Base-by-base conservation (phyloP, 1,140 invertebrate genomes). In the Aethina tumida region DNA sequence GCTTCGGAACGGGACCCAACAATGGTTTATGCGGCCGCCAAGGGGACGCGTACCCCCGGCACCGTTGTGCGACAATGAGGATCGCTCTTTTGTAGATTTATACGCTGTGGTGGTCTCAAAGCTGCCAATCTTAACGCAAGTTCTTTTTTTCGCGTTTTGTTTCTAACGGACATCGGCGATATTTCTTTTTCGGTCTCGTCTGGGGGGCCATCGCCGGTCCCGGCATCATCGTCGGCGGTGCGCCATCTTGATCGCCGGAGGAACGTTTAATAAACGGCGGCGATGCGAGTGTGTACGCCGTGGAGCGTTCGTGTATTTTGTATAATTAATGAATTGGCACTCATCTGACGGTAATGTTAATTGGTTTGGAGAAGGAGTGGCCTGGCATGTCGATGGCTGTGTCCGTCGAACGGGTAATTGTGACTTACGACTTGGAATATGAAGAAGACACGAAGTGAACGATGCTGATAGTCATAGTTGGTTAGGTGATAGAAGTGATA, bases 11-110 rank as follows among this genome's bases (percentile, higher is more conserved):
- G 34, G 41, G 31, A 33, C 30, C 39, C 38, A 40, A 43, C 38
- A 32, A 52, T 47, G 47, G 37, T 47, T 46, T 49, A 45, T 48
- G 46, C 40, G 37, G 38, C 34, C 39, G 20, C 43, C 34, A 30
- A 36, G 37, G 47, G 48, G 43, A 41, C 44, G 28, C 18, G 9
- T 4, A 14, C 16, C 22, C 19, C 10, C 7, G 15, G 8, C n/a
- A n/a, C n/a, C n/a, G 30, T 27, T 19, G 8, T 17, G 43, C 37
- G 50, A 43, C 40, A 44, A 46, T 48, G 42, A 42, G 49, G 37
- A 45, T 36, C 36, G 46, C 21, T 49, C 41, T 26, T 46, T 49
- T 46, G 43, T 47, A 49, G 49, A 52, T 52, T 52, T 52, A 52
- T 52, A 33, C 35, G 37, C 38, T 34, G 38, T 22, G 46, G 40